A percentile compares a stretch with the other conserved stretches of the same genome.
Conservation (phyloP, 2,888 invertebrate species). For the Drosophila pseudotakahashii region DNA sequence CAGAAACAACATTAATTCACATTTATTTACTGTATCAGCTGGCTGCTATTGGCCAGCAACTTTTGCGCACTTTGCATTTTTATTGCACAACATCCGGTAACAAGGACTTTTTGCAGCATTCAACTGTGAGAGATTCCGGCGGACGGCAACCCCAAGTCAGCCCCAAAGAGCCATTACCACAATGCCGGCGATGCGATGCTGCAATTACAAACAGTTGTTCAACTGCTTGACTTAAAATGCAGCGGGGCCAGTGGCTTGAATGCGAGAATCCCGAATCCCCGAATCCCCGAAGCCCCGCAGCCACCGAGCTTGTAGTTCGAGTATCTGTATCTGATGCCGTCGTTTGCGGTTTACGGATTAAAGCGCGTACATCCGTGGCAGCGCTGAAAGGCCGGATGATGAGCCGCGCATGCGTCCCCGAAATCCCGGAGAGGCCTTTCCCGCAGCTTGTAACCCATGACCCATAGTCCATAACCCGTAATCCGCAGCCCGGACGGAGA, state of each 20-base stretch:
- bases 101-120: conserved; percentile 65
- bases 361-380: conserved; percentile 73
- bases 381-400: conserved; percentile 62
- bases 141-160: conserved; percentile 40
- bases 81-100: conserved; percentile 78
- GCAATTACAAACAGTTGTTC: conserved; percentile 77
- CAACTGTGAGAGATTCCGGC: conserved; percentile 59
- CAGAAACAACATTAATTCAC: conserved; percentile 39
- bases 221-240: conserved; percentile 75
- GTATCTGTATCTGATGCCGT: conserved; percentile 57
- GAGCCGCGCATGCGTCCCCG: conserved; percentile 69
- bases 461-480: not conserved
- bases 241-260: conserved; percentile 40
- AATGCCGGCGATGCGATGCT: conserved; percentile 52
- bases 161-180: conserved; percentile 49
- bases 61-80: conserved; percentile 76
- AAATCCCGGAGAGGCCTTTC: conserved; percentile 3
- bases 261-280: not conserved
- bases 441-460: conserved; percentile 3
- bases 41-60: conserved; percentile 48
- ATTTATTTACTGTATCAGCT: conserved; percentile 52
- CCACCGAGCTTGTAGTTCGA: conserved; percentile 1
- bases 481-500: not conserved
- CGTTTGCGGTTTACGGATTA: conserved; percentile 75
- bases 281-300: not conserved